Conservation (phyloP, 2,888 invertebrate genomes). For the Pollenia amentaria region DNA sequence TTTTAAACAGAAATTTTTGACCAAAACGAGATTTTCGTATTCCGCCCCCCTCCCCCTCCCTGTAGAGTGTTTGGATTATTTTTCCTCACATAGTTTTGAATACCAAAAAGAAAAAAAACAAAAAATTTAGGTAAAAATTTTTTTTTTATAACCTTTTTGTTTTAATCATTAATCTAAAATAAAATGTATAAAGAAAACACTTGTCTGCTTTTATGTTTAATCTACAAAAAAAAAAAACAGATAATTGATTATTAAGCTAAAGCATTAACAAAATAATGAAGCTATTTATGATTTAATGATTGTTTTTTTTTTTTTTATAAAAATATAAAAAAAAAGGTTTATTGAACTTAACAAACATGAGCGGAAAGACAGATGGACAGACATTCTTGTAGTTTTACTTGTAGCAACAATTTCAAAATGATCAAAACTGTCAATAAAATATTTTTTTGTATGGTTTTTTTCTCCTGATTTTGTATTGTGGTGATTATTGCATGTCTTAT, state of each 20-base stretch:
- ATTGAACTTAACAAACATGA: slow-evolving; percentile 54
- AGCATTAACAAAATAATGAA: slow-evolving; percentile 39
- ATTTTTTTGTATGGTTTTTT: too few relatives aligned
- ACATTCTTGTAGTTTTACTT: slow-evolving; percentile 30
- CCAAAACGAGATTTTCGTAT: too few relatives aligned
- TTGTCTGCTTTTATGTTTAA: slow-evolving; percentile 5
- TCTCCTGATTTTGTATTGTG: slow-evolving; percentile 40
- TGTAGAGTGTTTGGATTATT: too few relatives aligned
- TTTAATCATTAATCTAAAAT: slow-evolving; percentile 24
- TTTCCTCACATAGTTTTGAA: too few relatives aligned
- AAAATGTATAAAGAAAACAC: slow-evolving; percentile 30
- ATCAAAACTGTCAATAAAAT: slow-evolving; percentile 68
- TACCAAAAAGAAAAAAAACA: too few relatives aligned
- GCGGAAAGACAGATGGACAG: background rate
- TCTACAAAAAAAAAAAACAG: slow-evolving; percentile 22
- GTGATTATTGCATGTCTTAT: slow-evolving; percentile 59
- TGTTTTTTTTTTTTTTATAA: background rate
- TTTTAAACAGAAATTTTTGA: too few relatives aligned
- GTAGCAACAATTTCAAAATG: slow-evolving; percentile 53
- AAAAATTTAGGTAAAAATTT: too few relatives aligned
- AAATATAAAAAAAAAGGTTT: slow-evolving; percentile 28
- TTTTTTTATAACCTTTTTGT: too few relatives aligned
- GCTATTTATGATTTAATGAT: slow-evolving; percentile 45
- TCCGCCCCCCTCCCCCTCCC: too few relatives aligned
- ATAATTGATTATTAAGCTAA: slow-evolving; percentile 38